Conservation (phyloP, 1,140 invertebrate species). For the Rhynchophorus ferrugineus region DNA sequence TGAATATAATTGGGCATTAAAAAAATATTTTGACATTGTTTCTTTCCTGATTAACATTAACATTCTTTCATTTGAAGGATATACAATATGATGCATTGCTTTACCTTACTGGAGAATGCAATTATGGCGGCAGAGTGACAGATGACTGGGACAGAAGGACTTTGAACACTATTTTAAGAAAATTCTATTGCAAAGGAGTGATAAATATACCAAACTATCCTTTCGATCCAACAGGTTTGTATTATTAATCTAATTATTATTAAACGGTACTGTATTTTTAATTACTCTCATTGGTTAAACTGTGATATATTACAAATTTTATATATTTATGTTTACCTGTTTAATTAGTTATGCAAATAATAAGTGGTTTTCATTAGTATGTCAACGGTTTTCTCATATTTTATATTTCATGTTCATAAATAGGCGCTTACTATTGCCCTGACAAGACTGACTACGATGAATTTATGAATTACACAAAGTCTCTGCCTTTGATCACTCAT, state of each 20-base stretch:
- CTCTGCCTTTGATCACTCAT: slow-evolving; percentile 69
- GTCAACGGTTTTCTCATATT: no score
- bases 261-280: no score
- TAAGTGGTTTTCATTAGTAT: no score
- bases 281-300: no score
- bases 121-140: slow-evolving; percentile 92
- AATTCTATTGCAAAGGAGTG: slow-evolving; percentile 65
- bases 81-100: slow-evolving; percentile 83
- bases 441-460: slow-evolving; percentile 64
- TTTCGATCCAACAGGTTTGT: slow-evolving; percentile 53
- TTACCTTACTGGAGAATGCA: slow-evolving; percentile 92
- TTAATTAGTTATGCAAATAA: no score
- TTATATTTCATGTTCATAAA: no score
- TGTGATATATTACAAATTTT: no score
- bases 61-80: slow-evolving; percentile 52
- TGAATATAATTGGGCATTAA: no score
- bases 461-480: slow-evolving; percentile 69
- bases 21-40: not conserved
- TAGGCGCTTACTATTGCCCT: slow-evolving; percentile 69
- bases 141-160: slow-evolving; percentile 91
- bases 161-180: slow-evolving; percentile 72
- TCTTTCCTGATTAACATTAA: not conserved
- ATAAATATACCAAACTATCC: slow-evolving; percentile 49
- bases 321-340: no score
- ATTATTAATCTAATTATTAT: slow-evolving; percentile 1